phyloP scores from a whole-genome alignment of 2,888 invertebrate species.

The Brachypalpus laphriformis region DNA sequence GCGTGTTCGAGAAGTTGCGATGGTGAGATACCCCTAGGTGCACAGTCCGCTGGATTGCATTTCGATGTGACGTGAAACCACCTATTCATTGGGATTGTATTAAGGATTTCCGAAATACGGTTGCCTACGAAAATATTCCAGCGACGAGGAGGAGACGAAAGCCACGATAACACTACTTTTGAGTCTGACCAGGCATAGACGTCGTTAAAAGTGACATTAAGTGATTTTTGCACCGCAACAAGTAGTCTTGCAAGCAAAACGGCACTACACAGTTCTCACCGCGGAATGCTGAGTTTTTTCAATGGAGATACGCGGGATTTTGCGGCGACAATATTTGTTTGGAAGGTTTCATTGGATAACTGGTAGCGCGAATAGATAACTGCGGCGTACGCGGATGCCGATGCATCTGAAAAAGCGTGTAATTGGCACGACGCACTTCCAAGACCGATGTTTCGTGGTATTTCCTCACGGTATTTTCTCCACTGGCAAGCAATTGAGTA shows the following conservation, averaged over 20 bases:
- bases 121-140: slow-evolving; percentile 63
- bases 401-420: slow-evolving; percentile 45
- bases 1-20: slow-evolving; percentile 25
- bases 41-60: slow-evolving; percentile 71
- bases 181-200: slow-evolving; percentile 75
- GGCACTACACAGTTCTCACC: background rate
- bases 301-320: slow-evolving; percentile 28
- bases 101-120: slow-evolving; percentile 55
- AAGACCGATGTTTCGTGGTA: background rate
- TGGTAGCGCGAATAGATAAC: slow-evolving; percentile 22
- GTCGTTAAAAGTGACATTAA: background rate
- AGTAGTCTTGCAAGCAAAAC: slow-evolving; percentile 1
- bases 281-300: slow-evolving; percentile 18
- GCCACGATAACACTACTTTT: slow-evolving; percentile 76
- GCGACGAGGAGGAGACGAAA: slow-evolving; percentile 45
- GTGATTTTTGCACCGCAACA: background rate
- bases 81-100: slow-evolving; percentile 13
- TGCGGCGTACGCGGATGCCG: slow-evolving; percentile 18
- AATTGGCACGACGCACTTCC: slow-evolving; percentile 9
- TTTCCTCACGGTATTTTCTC: slow-evolving; percentile 29
- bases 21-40: slow-evolving; percentile 60
- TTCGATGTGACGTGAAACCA: slow-evolving; percentile 64
- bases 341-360: slow-evolving; percentile 5
- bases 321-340: slow-evolving; percentile 28
- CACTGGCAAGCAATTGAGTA: slow-evolving; percentile 48